Base-by-base conservation (phyloP, 2,797 vertebrate species). In the Picus viridis region DNA sequence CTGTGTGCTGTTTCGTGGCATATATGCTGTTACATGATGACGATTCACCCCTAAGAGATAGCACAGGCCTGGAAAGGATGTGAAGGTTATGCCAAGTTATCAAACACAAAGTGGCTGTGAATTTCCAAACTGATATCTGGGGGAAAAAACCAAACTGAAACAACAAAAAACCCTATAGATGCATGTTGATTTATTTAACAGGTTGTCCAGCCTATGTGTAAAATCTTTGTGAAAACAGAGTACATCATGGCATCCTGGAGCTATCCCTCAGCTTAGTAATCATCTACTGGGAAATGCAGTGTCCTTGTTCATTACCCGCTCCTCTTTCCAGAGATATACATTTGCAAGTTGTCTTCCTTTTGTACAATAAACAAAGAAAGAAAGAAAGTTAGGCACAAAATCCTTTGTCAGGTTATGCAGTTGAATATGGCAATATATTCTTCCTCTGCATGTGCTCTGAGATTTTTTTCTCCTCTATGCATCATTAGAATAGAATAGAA, bases 211-310 rank as follows among this genome's bases (percentile, higher is more conserved):
- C 39, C 88, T 88, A 87, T 41, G 84, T 96, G 93, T 94, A 96
- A 97, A 97, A 96, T 96, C 86, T 95, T 86, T 84, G 85, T 96
- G 95, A 97, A 93, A 97, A 95, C 81, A 73, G 88, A 97, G 96
- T 96, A 88, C 71, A 93, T 94, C 90, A 92, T 26, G 91, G 53
- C 89, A 94, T 73, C 81, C 87, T 69, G 82, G 86, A 97, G 90
- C 75, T 96, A 94, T 93, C 85, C 80, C 78, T 93, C 5, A 3
- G 81, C 62, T 77, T 88, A 63, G 84, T 95, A 88, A 85, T 95
- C 81, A 86, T 84, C 93, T 83, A 93, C 95, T 89, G 94, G 93
- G 94, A 97, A 96, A 91, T 89, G 57, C 77, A 83, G 68, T 83
- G 65, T 92, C 39, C 59, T 85, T 95, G 76, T 92, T 97, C 94